These are phyloP conservation scores for Procapra przewalskii DNA, from an alignment of 2,113 vertebrate species.

Conservation along the genomic window DNA sequence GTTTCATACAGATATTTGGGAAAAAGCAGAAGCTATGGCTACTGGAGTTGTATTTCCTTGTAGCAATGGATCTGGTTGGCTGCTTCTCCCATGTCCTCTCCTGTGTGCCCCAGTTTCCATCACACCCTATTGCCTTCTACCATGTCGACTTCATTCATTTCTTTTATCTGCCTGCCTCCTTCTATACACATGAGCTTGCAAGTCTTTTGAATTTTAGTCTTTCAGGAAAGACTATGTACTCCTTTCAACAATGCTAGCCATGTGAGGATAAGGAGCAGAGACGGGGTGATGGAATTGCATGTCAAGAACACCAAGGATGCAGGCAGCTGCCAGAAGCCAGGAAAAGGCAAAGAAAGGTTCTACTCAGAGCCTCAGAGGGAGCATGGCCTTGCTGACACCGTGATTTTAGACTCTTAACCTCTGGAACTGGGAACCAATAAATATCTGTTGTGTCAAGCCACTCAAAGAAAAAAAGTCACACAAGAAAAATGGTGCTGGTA, in stretches of 20 bases:
- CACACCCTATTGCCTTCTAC: background rate
- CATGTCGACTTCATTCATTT: background rate
- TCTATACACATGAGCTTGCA: background rate
- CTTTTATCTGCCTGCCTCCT: background rate
- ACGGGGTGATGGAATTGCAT: background rate
- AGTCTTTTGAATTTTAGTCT: background rate
- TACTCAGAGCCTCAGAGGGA: background rate
- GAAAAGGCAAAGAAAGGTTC: background rate
- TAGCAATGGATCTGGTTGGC: too few species aligned
- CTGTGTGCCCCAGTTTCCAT: background rate
- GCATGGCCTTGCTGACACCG: background rate
- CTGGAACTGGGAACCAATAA: background rate
- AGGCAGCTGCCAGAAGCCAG: background rate
- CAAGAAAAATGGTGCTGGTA: background rate
- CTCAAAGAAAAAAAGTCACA: background rate
- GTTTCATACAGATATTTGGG: background rate
- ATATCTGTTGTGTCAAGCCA: background rate
- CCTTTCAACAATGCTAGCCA: background rate
- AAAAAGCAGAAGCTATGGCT: background rate
- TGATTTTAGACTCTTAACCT: background rate
- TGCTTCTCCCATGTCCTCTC: background rate
- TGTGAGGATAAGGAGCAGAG: background rate
- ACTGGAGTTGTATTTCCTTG: background rate
- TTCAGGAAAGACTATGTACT: background rate
- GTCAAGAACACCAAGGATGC: background rate